These are phyloP conservation scores for Chaitophorus viminalis DNA, from an alignment of 2,888 invertebrate species.

Conservation along the genomic window DNA sequence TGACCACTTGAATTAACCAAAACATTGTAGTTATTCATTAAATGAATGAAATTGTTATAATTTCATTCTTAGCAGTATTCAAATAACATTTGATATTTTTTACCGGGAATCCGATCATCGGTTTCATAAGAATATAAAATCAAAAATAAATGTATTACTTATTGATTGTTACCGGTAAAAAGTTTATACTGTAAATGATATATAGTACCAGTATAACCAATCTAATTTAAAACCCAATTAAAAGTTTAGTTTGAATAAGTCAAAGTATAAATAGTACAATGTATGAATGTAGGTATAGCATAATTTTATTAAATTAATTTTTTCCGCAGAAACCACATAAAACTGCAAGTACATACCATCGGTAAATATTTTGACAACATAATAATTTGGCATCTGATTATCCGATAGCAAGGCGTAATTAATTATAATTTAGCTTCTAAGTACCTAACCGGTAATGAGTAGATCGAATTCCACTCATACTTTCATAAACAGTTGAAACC, in stretches of 20 bases:
- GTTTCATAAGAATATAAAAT: not conserved
- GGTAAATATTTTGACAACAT: no score
- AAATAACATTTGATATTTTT: not conserved
- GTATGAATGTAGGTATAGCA: no score
- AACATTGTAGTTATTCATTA: not conserved
- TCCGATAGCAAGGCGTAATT: no score
- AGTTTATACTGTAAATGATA: not conserved
- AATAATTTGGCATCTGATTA: no score
- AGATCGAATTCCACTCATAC: no score
- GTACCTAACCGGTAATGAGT: no score
- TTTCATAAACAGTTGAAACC: no score
- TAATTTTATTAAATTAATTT: no score
- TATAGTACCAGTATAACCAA: not conserved
- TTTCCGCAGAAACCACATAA: no score
- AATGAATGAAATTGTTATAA: not conserved
- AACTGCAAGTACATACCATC: no score
- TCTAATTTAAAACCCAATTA: not conserved
- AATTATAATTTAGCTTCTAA: no score
- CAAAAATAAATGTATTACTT: not conserved
- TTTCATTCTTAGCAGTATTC: not conserved
- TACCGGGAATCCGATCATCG: not conserved
- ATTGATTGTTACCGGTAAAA: constrained; percentile 5
- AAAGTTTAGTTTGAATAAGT: not conserved
- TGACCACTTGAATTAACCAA: not conserved
- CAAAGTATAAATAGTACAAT: no score